Base-by-base conservation (phyloP, 2,113 vertebrate species). In the Tympanuchus pallidicinctus region DNA sequence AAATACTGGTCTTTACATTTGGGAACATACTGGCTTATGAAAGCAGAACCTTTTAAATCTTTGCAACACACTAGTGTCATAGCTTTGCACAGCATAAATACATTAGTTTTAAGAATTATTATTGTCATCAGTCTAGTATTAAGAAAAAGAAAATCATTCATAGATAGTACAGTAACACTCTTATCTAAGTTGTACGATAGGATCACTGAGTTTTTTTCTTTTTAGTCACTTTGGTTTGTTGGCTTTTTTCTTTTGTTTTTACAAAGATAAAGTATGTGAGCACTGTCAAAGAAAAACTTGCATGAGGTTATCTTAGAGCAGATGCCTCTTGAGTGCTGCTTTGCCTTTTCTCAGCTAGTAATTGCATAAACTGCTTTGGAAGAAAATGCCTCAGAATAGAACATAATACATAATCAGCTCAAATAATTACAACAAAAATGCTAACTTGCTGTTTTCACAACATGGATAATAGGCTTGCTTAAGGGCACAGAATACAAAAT, bases 391-490 rank as follows among this genome's bases (percentile, higher is more conserved):
- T 96, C 43, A 75, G 79, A 96, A 91, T 90, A 94, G 95, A 84
- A 94, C 79, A 94, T 83, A 97, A 96, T 97, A 93, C 63, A 91
- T 90, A 94, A 97, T 95, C 88, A 96, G 89, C 73, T 89, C 88
- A 97, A 95, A 95, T 89, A 97, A 97, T 96, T 96, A 92, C 88
- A 90, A 95, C 74, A 96, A 93, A 97, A 91, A 95, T 95, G 90
- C 78, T 93, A 94, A 96, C 94, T 96, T 92, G 86, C 86, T 96
- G 71, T 95, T 96, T 97, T 97, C 75, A 85, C 81, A 88, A 87
- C 86, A 86, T 90, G 90, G 87, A 93, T 96, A 94, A 96, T 95
- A 93, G 80, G n/a, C 76, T 97, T 95, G 91, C 94, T 96, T 89
- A 89, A 94, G 94, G 93, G 50, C 38, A 82, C 64, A 65, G 56